phyloP scores from a whole-genome alignment of 2,113 vertebrate species.

The Clinocottus analis region DNA sequence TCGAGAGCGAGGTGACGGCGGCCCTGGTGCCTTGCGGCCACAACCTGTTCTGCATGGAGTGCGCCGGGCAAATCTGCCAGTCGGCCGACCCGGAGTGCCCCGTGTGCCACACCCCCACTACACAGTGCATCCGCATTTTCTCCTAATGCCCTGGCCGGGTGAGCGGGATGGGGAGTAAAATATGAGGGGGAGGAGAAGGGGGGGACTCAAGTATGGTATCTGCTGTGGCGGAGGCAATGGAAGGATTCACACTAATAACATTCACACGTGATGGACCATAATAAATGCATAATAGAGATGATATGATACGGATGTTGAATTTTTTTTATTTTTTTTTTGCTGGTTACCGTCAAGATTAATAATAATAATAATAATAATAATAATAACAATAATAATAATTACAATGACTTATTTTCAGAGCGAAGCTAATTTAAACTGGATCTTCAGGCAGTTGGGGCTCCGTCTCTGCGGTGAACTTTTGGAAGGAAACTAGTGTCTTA shows the following conservation, averaged over 20 bases:
- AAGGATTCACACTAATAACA: constrained; percentile 73
- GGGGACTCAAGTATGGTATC: constrained; percentile 47
- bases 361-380: constrained; percentile 75
- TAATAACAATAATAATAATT: constrained; percentile 73
- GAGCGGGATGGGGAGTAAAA: constrained; percentile 6
- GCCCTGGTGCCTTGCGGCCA: constrained; percentile 96
- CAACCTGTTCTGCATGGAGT: constrained; percentile 99
- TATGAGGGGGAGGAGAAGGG: constrained; percentile 20
- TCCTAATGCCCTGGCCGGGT: constrained; percentile 84
- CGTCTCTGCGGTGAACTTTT: constrained; percentile 64
- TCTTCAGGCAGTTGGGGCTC: constrained; percentile 62
- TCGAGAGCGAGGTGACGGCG: constrained; percentile 94
- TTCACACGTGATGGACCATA: constrained; percentile 72
- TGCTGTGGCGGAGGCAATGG: constrained; percentile 53
- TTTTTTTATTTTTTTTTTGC: constrained; percentile 62
- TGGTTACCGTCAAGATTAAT: constrained; percentile 71
- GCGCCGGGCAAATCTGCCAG: constrained; percentile 94
- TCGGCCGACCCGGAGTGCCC: constrained; percentile 91
- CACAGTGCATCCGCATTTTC: constrained; percentile 99
- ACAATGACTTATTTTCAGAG: constrained; percentile 78
- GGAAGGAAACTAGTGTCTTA: constrained; percentile 85
- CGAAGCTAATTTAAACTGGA: constrained; percentile 54
- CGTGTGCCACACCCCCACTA: constrained; percentile 92
- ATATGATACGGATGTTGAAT: constrained; percentile 81
- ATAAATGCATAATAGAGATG: constrained; percentile 79